Evolutionary conservation across 2,113 vertebrate species (phyloP).

Genomic region (Argyrosomus japonicus): DNA sequence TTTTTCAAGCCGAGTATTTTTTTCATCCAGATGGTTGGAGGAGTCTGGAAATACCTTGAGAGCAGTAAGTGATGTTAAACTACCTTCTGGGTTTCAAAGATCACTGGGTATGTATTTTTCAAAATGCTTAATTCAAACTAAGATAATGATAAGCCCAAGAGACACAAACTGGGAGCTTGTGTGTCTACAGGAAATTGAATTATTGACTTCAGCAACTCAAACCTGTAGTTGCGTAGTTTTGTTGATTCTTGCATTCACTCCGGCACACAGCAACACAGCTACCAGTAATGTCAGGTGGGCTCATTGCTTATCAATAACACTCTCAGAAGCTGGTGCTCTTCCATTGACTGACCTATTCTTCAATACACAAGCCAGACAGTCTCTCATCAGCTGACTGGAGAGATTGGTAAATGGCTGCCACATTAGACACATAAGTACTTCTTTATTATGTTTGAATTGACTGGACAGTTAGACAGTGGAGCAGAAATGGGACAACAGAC

Average conservation of each 20-base stretch:
- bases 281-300: constrained; percentile 12
- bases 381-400: constrained; percentile 35
- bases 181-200: neutral
- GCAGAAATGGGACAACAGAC: constrained; percentile 3
- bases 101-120: neutral
- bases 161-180: too few relatives aligned
- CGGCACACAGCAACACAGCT: constrained; percentile 10
- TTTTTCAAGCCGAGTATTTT: neutral
- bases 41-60: neutral
- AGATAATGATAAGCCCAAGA: neutral
- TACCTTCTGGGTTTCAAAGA: neutral
- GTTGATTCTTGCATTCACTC: constrained; percentile 2
- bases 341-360: constrained; percentile 45
- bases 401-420: constrained; percentile 22
- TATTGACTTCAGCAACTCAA: neutral
- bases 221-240: neutral
- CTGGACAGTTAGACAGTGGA: constrained; percentile 3
- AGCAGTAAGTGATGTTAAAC: neutral
- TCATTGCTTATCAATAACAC: constrained; percentile 41
- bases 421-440: constrained; percentile 36
- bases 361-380: constrained; percentile 25
- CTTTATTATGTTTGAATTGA: constrained; percentile 54
- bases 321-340: constrained; percentile 31
- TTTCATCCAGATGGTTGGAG: neutral
- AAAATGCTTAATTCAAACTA: neutral